Conservation (phyloP, 1,140 invertebrate genomes). For the Eriocheir sinensis region DNA sequence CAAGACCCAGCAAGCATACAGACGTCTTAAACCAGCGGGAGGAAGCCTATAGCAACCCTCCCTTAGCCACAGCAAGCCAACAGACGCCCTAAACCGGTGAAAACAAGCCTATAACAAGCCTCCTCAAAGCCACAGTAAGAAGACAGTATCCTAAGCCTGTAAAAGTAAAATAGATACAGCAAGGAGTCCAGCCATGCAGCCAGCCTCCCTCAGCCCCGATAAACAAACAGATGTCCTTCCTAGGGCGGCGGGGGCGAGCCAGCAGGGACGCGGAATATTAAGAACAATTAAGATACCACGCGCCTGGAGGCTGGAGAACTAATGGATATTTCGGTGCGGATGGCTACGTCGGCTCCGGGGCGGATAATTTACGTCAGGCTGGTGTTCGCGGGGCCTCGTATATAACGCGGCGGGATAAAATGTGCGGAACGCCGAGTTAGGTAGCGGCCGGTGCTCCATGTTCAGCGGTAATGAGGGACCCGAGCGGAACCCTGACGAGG, state of each 20-base stretch:
- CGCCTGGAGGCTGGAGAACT: neutral
- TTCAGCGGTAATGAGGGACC: neutral
- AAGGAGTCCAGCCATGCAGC: no score
- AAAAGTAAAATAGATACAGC: no score
- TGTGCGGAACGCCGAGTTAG: neutral
- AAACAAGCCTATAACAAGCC: no score
- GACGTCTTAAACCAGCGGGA: no score
- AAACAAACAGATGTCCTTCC: neutral
- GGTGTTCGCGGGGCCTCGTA: neutral
- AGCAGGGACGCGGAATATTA: neutral
- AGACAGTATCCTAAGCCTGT: no score
- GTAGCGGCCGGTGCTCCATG: neutral
- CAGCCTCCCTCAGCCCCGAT: neutral
- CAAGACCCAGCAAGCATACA: no score
- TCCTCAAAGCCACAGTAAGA: no score
- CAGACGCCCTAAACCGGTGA: no score
- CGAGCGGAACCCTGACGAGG: constrained; percentile 10
- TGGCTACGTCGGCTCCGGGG: neutral
- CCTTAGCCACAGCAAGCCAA: no score
- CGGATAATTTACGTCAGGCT: neutral
- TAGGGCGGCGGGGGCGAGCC: neutral
- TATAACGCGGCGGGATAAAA: constrained; percentile 3
- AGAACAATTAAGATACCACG: neutral
- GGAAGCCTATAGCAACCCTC: no score
- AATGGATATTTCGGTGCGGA: neutral